Percentiles rank a stretch among this genome's conserved stretches.
phyloP scores from a whole-genome alignment of 2,888 invertebrate species.

The Cerastis leucographa region DNA sequence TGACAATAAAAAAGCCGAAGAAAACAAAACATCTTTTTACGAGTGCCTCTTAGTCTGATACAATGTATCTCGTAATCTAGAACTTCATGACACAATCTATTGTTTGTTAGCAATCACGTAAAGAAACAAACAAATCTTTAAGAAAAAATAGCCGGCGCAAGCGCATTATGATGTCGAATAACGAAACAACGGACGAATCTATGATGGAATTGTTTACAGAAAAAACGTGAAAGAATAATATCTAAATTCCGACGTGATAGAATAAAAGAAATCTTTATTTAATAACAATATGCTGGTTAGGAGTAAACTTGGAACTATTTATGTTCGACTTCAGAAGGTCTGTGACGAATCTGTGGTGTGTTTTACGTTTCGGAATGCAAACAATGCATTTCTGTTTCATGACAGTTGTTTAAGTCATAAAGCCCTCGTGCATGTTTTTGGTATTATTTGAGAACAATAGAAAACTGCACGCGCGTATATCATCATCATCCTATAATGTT shows the following conservation, averaged over 20 bases:
- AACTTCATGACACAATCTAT: slow-evolving; percentile 20
- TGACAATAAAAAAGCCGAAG: slow-evolving; percentile 6
- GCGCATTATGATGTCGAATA: slow-evolving; percentile 29
- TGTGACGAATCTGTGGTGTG: slow-evolving; percentile 25
- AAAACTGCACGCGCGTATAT: not conserved
- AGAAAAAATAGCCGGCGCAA: slow-evolving; percentile 20
- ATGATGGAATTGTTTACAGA: slow-evolving; percentile 63
- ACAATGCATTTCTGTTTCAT: slow-evolving; percentile 33
- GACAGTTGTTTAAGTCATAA: slow-evolving; percentile 14
- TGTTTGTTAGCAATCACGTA: slow-evolving; percentile 39
- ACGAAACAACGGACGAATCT: slow-evolving; percentile 40
- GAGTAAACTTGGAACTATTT: slow-evolving; percentile 39
- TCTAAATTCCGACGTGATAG: slow-evolving; percentile 45
- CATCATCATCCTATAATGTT: no score
- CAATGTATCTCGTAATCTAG: slow-evolving; percentile 7
- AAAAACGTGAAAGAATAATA: slow-evolving; percentile 48
- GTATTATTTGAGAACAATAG: not conserved
- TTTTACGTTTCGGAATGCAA: slow-evolving; percentile 34
- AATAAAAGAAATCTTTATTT: slow-evolving; percentile 41
- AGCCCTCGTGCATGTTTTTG: slow-evolving; percentile 9
- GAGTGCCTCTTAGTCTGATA: not conserved
- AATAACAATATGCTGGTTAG: slow-evolving; percentile 21
- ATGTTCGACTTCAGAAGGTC: slow-evolving; percentile 21
- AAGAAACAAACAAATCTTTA: slow-evolving; percentile 16
- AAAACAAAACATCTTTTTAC: slow-evolving; percentile 6